phyloP scores from a whole-genome alignment of 1,140 invertebrate genomes.

The Mycetomoellerius zeteki region DNA sequence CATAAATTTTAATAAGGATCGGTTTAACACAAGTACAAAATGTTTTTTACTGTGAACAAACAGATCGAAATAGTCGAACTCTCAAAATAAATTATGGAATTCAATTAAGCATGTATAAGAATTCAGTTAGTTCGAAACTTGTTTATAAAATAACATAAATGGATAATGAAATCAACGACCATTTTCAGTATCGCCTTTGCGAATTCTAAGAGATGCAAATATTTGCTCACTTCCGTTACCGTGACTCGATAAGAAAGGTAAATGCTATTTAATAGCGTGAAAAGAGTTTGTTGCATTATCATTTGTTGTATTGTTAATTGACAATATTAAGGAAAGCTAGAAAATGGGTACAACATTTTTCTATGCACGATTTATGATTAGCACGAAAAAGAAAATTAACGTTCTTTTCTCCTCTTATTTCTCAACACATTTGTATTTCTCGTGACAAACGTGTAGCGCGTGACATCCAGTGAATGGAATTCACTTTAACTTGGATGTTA shows the following conservation, averaged over 20 bases:
- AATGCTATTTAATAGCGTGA: not conserved
- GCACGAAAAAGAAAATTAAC: not conserved
- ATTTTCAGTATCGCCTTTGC: not conserved
- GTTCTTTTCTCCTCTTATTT: not conserved
- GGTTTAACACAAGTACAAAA: no score
- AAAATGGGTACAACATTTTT: not conserved
- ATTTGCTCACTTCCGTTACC: conserved; percentile 12
- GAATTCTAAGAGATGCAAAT: not conserved
- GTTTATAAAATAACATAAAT: not conserved
- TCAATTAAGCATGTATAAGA: not conserved
- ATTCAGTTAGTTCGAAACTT: not conserved
- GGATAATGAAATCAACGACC: not conserved
- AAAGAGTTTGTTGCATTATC: conserved; percentile 5
- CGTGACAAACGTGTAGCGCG: not conserved
- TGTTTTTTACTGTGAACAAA: no score
- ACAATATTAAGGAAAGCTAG: not conserved
- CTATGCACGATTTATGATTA: not conserved
- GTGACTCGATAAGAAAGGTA: conserved; percentile 28
- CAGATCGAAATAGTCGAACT: no score
- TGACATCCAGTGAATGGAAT: conserved; percentile 29
- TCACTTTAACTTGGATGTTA: conserved; percentile 4
- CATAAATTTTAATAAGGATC: no score
- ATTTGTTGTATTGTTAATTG: conserved; percentile 1
- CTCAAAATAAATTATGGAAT: no score
- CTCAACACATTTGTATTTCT: not conserved